These are phyloP conservation scores for Cebidichthys violaceus DNA, from an alignment of 2,113 vertebrate species.

Conservation along the genomic window DNA sequence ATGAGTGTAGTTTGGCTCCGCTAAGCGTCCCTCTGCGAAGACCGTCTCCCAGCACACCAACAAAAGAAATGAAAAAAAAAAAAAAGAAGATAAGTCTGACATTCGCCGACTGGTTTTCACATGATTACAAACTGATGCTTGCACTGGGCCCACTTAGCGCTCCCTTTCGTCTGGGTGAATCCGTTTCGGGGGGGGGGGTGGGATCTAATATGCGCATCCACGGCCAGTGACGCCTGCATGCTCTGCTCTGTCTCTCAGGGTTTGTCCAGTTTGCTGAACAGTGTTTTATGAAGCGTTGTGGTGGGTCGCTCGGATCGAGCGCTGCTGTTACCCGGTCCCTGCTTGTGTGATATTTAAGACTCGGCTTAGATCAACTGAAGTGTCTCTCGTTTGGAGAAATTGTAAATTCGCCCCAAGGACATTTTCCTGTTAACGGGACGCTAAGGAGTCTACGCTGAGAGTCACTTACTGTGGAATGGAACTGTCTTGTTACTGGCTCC, in stretches of 20 bases:
- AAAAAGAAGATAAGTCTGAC: slow-evolving; percentile 59
- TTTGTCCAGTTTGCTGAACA: slow-evolving; percentile 67
- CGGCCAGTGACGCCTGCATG: slow-evolving; percentile 60
- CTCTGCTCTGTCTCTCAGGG: slow-evolving; percentile 71
- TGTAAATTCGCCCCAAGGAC: slow-evolving; percentile 78
- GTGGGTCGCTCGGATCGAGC: slow-evolving; percentile 75
- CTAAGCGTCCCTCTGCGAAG: slow-evolving; percentile 28
- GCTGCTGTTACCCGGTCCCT: slow-evolving; percentile 65
- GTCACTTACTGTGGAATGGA: slow-evolving; percentile 75
- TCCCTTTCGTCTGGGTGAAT: slow-evolving; percentile 63
- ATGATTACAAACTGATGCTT: slow-evolving; percentile 77
- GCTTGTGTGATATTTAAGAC: slow-evolving; percentile 80
- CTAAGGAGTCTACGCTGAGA: slow-evolving; percentile 78
- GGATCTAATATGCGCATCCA: slow-evolving; percentile 72
- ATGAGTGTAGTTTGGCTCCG: slow-evolving; percentile 44
- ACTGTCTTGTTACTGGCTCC: slow-evolving; percentile 80
- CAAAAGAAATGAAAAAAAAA: slow-evolving; percentile 52
- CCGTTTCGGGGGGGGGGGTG: slow-evolving; percentile 52
- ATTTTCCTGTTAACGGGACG: slow-evolving; percentile 81
- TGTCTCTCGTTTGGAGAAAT: slow-evolving; percentile 74
- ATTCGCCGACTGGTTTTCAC: slow-evolving; percentile 69
- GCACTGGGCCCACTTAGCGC: slow-evolving; percentile 65
- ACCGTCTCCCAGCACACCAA: slow-evolving; percentile 29
- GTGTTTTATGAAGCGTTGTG: slow-evolving; percentile 78
- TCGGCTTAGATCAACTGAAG: slow-evolving; percentile 76